phyloP scores from a whole-genome alignment of 2,888 invertebrate species.

The Drosophila aldrichi region DNA sequence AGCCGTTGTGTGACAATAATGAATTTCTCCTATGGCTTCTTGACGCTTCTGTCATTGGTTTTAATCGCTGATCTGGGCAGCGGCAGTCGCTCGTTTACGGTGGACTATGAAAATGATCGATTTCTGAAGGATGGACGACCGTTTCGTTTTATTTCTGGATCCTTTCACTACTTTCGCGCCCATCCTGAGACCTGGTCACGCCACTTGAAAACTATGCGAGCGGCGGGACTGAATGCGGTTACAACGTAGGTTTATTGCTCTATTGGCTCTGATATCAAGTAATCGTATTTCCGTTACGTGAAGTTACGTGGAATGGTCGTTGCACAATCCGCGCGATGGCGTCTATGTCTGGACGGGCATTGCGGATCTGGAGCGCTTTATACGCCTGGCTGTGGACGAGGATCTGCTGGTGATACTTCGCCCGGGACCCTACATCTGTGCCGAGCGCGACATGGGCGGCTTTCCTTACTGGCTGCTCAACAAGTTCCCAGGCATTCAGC shows the following conservation, averaged over 20 bases:
- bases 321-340: constrained; percentile 92
- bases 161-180: constrained; percentile 94
- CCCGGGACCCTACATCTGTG: constrained; percentile 96
- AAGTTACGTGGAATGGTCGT: constrained; percentile 95
- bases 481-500: constrained; percentile 88
- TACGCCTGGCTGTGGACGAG: constrained; percentile 90
- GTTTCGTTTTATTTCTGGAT: constrained; percentile 91
- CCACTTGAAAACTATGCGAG: constrained; percentile 90
- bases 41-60: constrained; percentile 17
- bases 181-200: constrained; percentile 92
- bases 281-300: too few species aligned
- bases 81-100: constrained; percentile 83
- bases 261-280: background rate
- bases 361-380: constrained; percentile 90
- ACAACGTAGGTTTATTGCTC: constrained; percentile 88
- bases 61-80: background rate
- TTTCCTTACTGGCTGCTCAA: constrained; percentile 91
- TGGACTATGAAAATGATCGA: constrained; percentile 87
- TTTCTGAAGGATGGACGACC: constrained; percentile 91
- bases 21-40: constrained; percentile 1
- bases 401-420: constrained; percentile 92
- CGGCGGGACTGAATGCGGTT: constrained; percentile 94
- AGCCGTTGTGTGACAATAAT: constrained; percentile 4
- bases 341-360: constrained; percentile 88
- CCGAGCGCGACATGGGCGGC: constrained; percentile 94